Base-by-base conservation (phyloP, 2,888 invertebrate genomes). In the Dryobota labecula region DNA sequence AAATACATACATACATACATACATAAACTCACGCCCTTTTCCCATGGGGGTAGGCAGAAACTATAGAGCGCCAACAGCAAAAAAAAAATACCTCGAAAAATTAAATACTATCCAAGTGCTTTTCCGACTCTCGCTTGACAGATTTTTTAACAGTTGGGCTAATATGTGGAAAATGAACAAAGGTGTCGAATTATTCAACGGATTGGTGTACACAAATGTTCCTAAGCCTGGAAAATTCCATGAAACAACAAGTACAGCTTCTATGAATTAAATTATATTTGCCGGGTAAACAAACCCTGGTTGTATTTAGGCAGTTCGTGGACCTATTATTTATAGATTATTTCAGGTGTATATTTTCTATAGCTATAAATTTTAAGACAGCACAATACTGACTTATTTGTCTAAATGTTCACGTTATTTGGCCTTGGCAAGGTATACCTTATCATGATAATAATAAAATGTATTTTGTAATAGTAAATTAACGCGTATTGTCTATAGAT, bases 111-210 rank as follows among this genome's bases (percentile, higher is more conserved):
- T 2, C 8, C 1, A 20, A 15, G 20, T 27, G 0, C 13, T 5
- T 41, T 30, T 13, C 18, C 43, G 53, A 27, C 43, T 43, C 43
- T 1, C 33, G 15, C 60, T 49, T 70, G 68, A 72, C 57, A 38
- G 1, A 43, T 62, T 33, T 20, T n/a, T n/a, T 6, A n/a, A n/a
- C 47, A 62, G 41, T 20, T 72, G 24, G 0, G 0, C 11, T 38
- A 70, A 73, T 36, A 58, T 24, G 13, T n/a, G n/a, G 24, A 36
- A 6, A 49, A 13, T 73, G 7, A 8, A 0, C 8, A 3, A 62
- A 20, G 15, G 36, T 72, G n/a, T 47, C 24, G 24, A 73, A 53
- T 70, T 20, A 7, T 53, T 69, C 20, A 43, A 58, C 58, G 4
- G n/a, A 56, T 18, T 9, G 20, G 45, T 71, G 13, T 72, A 72